Conservation (phyloP, 53 echinoderm and acorn worm genomes). For the Henricia sp. region DNA sequence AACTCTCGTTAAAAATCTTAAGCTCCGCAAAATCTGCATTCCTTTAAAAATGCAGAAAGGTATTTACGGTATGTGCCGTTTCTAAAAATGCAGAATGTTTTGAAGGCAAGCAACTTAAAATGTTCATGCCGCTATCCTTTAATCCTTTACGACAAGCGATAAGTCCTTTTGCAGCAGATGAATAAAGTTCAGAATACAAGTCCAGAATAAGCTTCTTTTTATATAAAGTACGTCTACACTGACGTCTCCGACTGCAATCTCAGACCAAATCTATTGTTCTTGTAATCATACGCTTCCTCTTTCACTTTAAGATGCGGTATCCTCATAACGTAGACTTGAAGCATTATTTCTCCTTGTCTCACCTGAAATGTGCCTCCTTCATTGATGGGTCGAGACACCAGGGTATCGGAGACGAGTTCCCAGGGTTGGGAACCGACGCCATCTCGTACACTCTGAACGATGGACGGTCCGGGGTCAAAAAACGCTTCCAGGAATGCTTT, state of each 20-base stretch:
- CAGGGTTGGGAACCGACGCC: constrained; percentile 71
- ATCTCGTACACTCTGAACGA: constrained; percentile 72
- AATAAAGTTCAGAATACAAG: too few relatives aligned
- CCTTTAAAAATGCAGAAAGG: too few relatives aligned
- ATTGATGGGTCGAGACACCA: constrained; percentile 82
- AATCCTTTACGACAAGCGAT: too few relatives aligned
- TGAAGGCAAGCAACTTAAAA: too few relatives aligned
- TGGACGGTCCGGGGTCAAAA: constrained; percentile 86
- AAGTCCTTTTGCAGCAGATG: too few relatives aligned
- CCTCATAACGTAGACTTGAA: constrained; percentile 92
- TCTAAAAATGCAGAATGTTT: too few relatives aligned
- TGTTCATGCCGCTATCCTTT: too few relatives aligned
- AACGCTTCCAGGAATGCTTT: constrained; percentile 92
- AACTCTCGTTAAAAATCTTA: too few relatives aligned
- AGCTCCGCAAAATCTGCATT: too few relatives aligned
- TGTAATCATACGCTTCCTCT: constrained; percentile 93
- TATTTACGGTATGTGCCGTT: too few relatives aligned
- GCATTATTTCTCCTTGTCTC: constrained; percentile 79
- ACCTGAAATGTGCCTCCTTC: constrained; percentile 92
- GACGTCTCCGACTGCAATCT: constrained; percentile 97
- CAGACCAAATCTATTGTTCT: constrained; percentile 88
- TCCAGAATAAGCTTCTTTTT: too few relatives aligned
- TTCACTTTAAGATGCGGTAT: constrained; percentile 90
- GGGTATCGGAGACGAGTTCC: constrained; percentile 94
- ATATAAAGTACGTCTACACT: constrained; percentile 59